Conservation (phyloP, 92 coral and sea anemone species). For the Bergia sp. region DNA sequence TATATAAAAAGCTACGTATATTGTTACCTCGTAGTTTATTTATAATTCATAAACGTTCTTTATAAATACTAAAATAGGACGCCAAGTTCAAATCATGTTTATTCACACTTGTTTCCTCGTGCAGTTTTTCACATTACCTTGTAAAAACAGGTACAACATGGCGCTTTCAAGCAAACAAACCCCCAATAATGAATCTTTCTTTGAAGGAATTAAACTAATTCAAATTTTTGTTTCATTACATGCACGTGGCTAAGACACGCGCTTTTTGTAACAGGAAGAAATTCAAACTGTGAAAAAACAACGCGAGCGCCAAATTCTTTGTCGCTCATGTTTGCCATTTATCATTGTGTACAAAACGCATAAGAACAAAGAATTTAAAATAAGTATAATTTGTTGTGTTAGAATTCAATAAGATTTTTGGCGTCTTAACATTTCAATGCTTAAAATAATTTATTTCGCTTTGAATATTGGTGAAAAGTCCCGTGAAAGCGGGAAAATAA, state of each 20-base stretch:
- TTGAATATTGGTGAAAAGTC: no score
- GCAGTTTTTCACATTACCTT: neutral
- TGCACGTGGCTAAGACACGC: neutral
- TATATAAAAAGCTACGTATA: no score
- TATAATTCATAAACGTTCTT: slow-evolving; percentile 24
- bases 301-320: neutral
- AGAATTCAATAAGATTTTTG: no score
- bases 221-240: neutral
- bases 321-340: neutral
- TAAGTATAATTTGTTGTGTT: neutral
- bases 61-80: neutral
- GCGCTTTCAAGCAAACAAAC: neutral
- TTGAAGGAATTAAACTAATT: no score
- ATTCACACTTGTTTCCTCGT: neutral
- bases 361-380: slow-evolving; percentile 5
- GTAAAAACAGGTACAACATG: neutral
- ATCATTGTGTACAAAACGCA: neutral
- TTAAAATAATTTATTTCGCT: no score
- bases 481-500: neutral
- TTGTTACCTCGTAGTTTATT: neutral
- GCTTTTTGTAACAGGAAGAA: neutral
- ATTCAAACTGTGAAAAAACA: slow-evolving; percentile 7
- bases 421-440: neutral
- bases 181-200: no score
- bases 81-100: neutral